These are phyloP conservation scores for Nemapogon koenigi DNA, from an alignment of 2,888 invertebrate species.

Conservation along the genomic window DNA sequence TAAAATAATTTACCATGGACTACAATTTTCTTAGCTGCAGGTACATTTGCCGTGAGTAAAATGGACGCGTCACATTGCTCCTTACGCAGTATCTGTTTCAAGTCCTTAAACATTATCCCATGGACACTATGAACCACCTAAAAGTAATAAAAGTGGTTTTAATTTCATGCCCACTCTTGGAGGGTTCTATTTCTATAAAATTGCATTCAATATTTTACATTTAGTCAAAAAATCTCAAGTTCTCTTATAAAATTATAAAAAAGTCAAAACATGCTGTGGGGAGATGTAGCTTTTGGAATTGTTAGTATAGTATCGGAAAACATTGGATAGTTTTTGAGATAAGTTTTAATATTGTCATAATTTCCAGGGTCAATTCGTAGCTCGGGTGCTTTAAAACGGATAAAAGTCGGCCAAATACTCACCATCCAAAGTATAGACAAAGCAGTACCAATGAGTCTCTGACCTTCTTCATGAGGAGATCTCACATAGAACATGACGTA, in stretches of 20 bases:
- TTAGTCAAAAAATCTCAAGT: too few species aligned
- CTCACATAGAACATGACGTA: conserved; percentile 99
- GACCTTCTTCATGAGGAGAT: conserved; percentile 94
- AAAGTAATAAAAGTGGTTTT: conserved; percentile 20
- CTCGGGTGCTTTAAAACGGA: too few species aligned
- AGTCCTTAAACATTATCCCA: conserved; percentile 98
- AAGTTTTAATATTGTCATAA: too few species aligned
- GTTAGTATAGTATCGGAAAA: too few species aligned
- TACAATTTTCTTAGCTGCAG: conserved; percentile 98
- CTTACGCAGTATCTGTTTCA: conserved; percentile 97
- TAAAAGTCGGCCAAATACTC: too few species aligned
- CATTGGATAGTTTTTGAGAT: too few species aligned
- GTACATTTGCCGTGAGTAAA: conserved; percentile 96
- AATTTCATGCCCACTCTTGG: conserved; percentile 3
- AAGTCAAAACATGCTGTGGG: too few species aligned
- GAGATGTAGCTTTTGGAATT: too few species aligned
- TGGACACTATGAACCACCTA: conserved; percentile 97
- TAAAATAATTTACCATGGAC: conserved; percentile 92
- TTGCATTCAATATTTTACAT: too few species aligned
- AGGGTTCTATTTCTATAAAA: too few species aligned
- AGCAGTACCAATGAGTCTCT: conserved; percentile 93
- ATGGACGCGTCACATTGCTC: conserved; percentile 99
- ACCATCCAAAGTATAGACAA: conserved; percentile 97
- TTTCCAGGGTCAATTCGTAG: too few species aligned
- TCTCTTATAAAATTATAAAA: too few species aligned